phyloP scores from a whole-genome alignment of 1,140 invertebrate genomes.

The Zaprionus taronus region DNA sequence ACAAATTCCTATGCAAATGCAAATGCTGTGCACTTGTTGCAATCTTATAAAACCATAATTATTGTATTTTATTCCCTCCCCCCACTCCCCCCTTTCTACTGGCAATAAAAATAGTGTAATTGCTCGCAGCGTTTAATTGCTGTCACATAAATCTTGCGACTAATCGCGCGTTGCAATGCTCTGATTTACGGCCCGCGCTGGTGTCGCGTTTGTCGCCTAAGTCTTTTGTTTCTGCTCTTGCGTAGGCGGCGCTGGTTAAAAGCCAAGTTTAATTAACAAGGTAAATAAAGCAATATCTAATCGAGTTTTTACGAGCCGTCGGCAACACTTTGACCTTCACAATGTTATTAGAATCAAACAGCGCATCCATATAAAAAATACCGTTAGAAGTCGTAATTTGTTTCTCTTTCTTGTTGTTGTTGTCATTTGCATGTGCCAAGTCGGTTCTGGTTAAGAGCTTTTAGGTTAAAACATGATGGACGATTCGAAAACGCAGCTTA shows the following conservation, averaged over 20 bases:
- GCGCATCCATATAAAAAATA: constrained; percentile 42
- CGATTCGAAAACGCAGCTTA: constrained; percentile 48
- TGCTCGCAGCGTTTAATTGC: constrained; percentile 66
- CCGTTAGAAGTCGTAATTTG: constrained; percentile 41
- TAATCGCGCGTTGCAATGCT: constrained; percentile 21
- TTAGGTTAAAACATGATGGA: constrained; percentile 27
- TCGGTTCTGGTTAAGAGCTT: constrained; percentile 40
- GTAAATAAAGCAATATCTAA: background rate
- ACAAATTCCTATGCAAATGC: constrained; percentile 47
- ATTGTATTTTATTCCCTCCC: background rate
- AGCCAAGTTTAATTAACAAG: constrained; percentile 22
- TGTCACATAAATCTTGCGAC: constrained; percentile 65
- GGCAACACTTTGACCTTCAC: constrained; percentile 59
- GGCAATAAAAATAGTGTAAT: constrained; percentile 40
- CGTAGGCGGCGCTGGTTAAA: constrained; percentile 26
- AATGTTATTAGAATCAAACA: constrained; percentile 60
- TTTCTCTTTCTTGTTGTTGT: constrained; percentile 1
- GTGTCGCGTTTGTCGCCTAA: constrained; percentile 51
- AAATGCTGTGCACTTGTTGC: constrained; percentile 14
- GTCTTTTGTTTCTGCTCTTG: constrained; percentile 29
- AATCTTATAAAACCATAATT: constrained; percentile 28
- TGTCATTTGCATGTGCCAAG: constrained; percentile 14
- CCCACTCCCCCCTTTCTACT: background rate
- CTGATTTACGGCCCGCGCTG: constrained; percentile 38
- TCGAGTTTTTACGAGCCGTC: constrained; percentile 52